Percentiles rank a stretch among this genome's conserved stretches.
Conservation (phyloP, 2,797 vertebrate genomes). For the Artibeus lituratus region DNA sequence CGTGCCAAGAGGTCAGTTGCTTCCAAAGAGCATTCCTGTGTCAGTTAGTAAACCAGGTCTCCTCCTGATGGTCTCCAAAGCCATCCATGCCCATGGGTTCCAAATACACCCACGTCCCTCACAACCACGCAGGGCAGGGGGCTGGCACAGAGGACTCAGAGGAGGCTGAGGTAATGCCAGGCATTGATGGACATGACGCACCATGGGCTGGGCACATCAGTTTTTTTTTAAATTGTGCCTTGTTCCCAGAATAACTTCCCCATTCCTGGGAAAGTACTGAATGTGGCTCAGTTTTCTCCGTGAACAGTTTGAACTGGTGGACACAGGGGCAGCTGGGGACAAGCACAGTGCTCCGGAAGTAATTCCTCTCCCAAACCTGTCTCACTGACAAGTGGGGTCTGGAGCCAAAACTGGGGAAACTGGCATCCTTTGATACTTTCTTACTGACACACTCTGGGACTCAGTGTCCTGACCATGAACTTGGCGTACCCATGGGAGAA, state of each 20-base stretch:
- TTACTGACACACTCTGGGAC: background rate
- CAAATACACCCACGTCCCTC: background rate
- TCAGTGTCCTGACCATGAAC: background rate
- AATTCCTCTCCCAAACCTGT: background rate
- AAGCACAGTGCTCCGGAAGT: background rate
- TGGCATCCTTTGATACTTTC: background rate
- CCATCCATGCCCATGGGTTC: background rate
- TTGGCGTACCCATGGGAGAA: background rate
- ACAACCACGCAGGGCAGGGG: background rate
- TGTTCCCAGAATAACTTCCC: background rate
- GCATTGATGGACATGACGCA: rapidly evolving
- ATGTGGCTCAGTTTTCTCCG: background rate
- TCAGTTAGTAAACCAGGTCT: background rate
- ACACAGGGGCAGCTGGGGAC: background rate
- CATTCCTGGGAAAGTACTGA: background rate
- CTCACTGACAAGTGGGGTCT: background rate
- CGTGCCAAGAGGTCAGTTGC: background rate
- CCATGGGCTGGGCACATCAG: background rate
- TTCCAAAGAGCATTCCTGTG: background rate
- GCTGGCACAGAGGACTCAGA: background rate
- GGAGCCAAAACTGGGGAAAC: background rate
- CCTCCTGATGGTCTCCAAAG: background rate
- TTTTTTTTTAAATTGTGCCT: background rate
- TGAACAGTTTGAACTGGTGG: background rate
- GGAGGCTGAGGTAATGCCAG: background rate